Base-by-base conservation (phyloP, 2,797 vertebrate genomes). In the Pristis pectinata region DNA sequence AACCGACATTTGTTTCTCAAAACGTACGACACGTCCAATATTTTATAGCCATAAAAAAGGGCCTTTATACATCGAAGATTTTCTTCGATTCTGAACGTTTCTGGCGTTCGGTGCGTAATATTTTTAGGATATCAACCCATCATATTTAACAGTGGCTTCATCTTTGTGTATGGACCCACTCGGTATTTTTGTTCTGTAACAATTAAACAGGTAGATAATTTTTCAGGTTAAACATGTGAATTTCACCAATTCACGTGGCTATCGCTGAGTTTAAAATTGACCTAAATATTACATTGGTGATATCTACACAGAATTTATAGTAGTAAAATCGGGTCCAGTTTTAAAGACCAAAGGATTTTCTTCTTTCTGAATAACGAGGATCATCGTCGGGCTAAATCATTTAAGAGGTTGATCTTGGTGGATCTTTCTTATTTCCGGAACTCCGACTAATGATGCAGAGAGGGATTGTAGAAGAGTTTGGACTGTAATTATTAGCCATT, bases 401-500 rank as follows among this genome's bases (percentile, higher is more conserved):
- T 67, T n/a, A 37, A 37, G 59, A 64, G 87, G 87, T 91, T 64
- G 87, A 91, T 64, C 87, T 91, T 1, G 64, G 87, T 91, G n/a
- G 87, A 91, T 91, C 87, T 15, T 37, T 61, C n/a, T 91, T 37
- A 91, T 67, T 64, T 91, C 87, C 87, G 87, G 87, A 91, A 61
- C 87, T 64, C 59, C 59, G n/a, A 41, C 87, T 96, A 96, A 97
- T 97, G 96, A 96, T 96, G 95, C 95, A 96, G 95, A 95, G 97
- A 96, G 96, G 96, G 94, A 41, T 96, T 96, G 96, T 94, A 95
- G 95, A 95, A 95, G 96, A 96, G 97, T 95, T 95, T 95, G 94
- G 97, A 96, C 96, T 96, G 96, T 98, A 98, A 98, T 98, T 98
- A 98, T 98, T 98, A 98, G 97, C 97, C 97, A 98, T 98, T 98